Conservation (phyloP, 2,888 invertebrate genomes). For the Acanthopleura granulata region DNA sequence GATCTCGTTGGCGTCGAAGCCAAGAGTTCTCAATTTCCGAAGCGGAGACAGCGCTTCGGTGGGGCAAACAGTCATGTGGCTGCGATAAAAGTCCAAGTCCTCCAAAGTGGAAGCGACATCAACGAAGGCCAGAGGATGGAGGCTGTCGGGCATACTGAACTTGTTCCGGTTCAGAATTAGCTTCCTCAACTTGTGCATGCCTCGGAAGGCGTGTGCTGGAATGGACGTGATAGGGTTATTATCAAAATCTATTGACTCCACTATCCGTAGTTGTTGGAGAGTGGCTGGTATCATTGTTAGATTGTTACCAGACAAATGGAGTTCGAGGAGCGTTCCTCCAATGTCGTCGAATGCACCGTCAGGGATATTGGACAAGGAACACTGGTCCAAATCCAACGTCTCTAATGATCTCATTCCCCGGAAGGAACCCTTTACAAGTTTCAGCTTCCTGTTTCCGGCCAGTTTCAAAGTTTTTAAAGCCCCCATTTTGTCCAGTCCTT, state of each 20-base stretch:
- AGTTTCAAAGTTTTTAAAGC: background rate
- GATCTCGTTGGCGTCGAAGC: background rate
- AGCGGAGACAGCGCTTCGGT: background rate
- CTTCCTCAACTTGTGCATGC: background rate
- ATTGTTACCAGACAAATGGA: background rate
- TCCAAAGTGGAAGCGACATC: constrained; percentile 1
- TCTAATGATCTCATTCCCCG: background rate
- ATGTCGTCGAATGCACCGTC: background rate
- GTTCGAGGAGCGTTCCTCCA: background rate
- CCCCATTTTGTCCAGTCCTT: background rate
- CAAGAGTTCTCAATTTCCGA: background rate
- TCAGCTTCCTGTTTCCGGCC: background rate
- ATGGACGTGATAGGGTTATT: background rate
- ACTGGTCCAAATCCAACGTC: constrained; percentile 10
- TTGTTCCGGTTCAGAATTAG: background rate
- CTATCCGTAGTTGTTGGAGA: background rate
- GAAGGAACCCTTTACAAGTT: background rate
- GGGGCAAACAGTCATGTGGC: background rate
- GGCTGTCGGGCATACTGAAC: background rate
- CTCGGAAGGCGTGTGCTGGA: background rate
- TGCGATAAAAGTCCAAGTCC: background rate
- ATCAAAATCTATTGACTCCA: background rate
- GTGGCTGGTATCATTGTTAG: background rate
- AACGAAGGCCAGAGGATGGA: constrained; percentile 15
- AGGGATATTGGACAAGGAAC: background rate